Evolutionary conservation across 1,140 invertebrate species (phyloP).

Genomic region (Lordiphosa clarofinis): DNA sequence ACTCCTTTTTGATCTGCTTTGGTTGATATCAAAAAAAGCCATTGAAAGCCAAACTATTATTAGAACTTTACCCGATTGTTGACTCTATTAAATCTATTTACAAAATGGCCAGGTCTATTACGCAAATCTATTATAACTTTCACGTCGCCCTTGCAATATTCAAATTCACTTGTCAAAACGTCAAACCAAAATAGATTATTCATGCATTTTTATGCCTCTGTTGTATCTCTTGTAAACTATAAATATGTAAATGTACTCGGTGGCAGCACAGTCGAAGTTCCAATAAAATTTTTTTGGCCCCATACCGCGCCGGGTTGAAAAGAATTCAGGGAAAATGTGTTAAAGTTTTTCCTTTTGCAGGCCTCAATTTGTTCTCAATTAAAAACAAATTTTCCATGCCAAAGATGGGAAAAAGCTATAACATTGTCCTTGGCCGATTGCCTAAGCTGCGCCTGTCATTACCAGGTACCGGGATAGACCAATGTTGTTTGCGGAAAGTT

Average conservation of each 20-base stretch:
- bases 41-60: neutral
- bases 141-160: conserved; percentile 53
- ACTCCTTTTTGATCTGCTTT: no score
- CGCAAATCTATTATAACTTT: conserved; percentile 59
- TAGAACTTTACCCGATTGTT: conserved; percentile 15
- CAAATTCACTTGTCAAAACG: conserved; percentile 71
- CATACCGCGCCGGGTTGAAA: conserved; percentile 46
- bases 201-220: conserved; percentile 55
- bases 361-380: conserved; percentile 49
- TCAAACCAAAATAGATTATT: conserved; percentile 73
- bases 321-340: neutral
- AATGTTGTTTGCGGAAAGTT: conserved; percentile 3
- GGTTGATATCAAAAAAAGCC: no score
- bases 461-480: conserved; percentile 14
- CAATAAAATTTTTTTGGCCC: conserved; percentile 61
- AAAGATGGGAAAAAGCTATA: conserved; percentile 3
- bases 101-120: conserved; percentile 37
- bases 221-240: conserved; percentile 31
- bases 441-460: conserved; percentile 19
- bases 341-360: conserved; percentile 22
- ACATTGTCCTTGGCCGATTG: conserved; percentile 12
- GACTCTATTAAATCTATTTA: conserved; percentile 45
- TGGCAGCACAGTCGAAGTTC: conserved; percentile 34
- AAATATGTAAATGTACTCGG: conserved; percentile 33
- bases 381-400: conserved; percentile 28